A percentile compares a stretch with the other conserved stretches of the same genome.
Evolutionary conservation across 64 coral and sea anemone genomes (phyloP).

Genomic region (Pachyseris speciosa): DNA sequence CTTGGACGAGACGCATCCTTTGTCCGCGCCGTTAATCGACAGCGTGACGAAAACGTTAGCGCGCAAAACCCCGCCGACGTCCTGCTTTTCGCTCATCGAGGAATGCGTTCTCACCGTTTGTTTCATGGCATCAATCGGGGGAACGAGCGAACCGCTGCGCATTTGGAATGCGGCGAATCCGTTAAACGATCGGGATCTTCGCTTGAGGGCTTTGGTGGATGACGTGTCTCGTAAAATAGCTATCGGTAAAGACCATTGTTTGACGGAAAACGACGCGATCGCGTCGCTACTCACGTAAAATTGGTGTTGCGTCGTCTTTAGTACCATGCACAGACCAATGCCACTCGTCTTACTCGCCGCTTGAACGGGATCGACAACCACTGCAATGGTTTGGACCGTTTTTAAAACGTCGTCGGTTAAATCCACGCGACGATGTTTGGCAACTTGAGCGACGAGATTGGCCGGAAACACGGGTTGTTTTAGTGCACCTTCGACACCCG

Average conservation of each 20-base stretch:
- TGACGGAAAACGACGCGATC: neutral
- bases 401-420: neutral
- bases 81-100: neutral
- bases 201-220: neutral
- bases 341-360: neutral
- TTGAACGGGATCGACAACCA: neutral
- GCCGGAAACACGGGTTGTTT: neutral
- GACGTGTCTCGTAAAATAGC: neutral
- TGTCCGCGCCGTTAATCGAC: neutral
- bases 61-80: neutral
- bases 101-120: neutral
- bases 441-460: neutral
- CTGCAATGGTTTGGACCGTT: neutral
- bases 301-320: neutral
- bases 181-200: neutral
- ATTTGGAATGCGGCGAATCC: neutral
- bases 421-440: neutral
- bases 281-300: neutral
- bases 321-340: neutral
- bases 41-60: neutral
- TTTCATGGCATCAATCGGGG: neutral
- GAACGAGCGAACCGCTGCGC: neutral
- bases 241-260: neutral
- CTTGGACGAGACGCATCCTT: neutral
- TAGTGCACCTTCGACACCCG: neutral